Percentiles rank a stretch among this genome's conserved stretches.
These are phyloP conservation scores for Drosophila truncata DNA, from an alignment of 1,140 invertebrate genomes.

Conservation along the genomic window DNA sequence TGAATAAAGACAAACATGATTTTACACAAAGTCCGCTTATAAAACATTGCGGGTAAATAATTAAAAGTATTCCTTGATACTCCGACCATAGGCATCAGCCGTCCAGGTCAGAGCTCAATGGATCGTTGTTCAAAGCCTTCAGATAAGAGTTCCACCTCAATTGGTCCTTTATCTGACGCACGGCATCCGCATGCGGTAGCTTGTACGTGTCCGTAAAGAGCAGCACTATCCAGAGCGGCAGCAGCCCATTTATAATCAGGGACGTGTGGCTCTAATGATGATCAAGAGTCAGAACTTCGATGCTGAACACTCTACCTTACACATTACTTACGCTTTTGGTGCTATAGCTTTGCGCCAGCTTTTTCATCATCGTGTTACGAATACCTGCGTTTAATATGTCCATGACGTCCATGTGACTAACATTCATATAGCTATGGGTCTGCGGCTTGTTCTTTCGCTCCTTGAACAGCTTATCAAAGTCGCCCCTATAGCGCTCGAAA, in stretches of 20 bases:
- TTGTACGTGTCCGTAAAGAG: slow-evolving; percentile 71
- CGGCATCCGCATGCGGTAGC: slow-evolving; percentile 32
- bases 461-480: slow-evolving; percentile 60
- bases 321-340: slow-evolving; percentile 50
- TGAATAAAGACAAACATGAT: slow-evolving; percentile 28
- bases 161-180: slow-evolving; percentile 55
- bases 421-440: slow-evolving; percentile 45
- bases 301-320: neutral
- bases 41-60: neutral
- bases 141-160: slow-evolving; percentile 44
- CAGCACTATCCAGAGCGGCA: slow-evolving; percentile 71
- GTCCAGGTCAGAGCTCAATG: slow-evolving; percentile 47
- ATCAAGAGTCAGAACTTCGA: neutral
- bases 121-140: slow-evolving; percentile 54
- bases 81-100: slow-evolving; percentile 1
- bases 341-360: slow-evolving; percentile 44
- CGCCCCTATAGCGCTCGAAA: slow-evolving; percentile 52
- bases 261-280: slow-evolving; percentile 42
- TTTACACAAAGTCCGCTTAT: neutral
- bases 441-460: slow-evolving; percentile 42
- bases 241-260: slow-evolving; percentile 68
- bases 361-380: slow-evolving; percentile 62
- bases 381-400: slow-evolving; percentile 52
- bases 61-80: neutral
- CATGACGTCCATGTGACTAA: slow-evolving; percentile 61